Evolutionary conservation across 2,888 invertebrate species (phyloP).

Genomic region (Cistogaster globosa): DNA sequence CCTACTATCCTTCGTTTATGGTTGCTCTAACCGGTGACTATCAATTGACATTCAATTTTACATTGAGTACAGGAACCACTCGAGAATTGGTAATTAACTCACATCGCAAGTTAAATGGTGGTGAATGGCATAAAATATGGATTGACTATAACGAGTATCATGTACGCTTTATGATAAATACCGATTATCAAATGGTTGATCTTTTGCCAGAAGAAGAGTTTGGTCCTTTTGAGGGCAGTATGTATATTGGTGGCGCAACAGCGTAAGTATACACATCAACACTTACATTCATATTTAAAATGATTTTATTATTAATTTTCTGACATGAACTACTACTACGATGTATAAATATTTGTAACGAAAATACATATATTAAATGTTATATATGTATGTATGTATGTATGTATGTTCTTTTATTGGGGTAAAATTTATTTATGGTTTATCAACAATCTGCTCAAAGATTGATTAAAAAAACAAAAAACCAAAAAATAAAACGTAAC

Average conservation of each 20-base stretch:
- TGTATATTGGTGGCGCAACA: conserved; percentile 96
- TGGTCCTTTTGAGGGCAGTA: conserved; percentile 95
- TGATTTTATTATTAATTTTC: conserved; percentile 10
- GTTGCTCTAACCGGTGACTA: conserved; percentile 94
- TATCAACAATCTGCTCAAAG: conserved; percentile 17
- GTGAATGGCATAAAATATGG: conserved; percentile 98
- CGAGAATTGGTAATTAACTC: conserved; percentile 93
- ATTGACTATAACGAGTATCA: conserved; percentile 97
- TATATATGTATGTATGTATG: background rate
- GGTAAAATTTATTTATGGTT: conserved; percentile 28
- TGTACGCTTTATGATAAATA: conserved; percentile 95
- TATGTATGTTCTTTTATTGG: background rate
- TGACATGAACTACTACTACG: background rate
- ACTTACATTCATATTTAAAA: conserved; percentile 8
- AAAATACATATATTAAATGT: background rate
- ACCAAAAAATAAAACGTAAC: background rate
- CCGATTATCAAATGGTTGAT: conserved; percentile 94
- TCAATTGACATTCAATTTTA: conserved; percentile 94
- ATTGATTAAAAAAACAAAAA: conserved; percentile 23
- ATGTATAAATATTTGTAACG: conserved; percentile 17
- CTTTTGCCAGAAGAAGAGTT: conserved; percentile 93
- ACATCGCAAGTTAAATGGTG: conserved; percentile 91
- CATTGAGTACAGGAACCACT: conserved; percentile 91
- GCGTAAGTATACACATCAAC: conserved; percentile 86
- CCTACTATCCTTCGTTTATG: conserved; percentile 95